Evolutionary conservation across 2,797 vertebrate genomes (phyloP).

Genomic region (Podarcis siculus): DNA sequence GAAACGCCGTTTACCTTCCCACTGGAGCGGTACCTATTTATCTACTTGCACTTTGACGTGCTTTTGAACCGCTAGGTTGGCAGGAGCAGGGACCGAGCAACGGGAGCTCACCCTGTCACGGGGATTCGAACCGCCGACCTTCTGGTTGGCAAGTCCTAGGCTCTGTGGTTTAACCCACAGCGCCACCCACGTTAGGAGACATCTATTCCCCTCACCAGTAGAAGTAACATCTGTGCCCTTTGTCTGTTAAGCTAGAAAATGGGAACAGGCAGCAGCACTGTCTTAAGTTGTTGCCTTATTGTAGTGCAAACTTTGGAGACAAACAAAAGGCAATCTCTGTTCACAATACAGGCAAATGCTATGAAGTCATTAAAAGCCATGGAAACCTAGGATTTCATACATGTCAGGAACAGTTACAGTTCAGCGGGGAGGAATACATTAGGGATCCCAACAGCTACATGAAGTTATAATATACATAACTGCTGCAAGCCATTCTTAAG

Average conservation of each 20-base stretch:
- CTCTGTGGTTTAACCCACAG: no score
- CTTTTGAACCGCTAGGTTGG: no score
- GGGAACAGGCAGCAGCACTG: not conserved
- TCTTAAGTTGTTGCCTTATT: not conserved
- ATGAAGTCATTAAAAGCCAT: slow-evolving; percentile 20
- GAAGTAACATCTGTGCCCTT: not conserved
- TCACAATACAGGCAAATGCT: slow-evolving; percentile 24
- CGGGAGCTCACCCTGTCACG: no score
- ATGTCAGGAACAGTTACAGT: not conserved
- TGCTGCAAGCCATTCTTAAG: not conserved
- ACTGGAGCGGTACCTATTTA: no score
- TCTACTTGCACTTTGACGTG: no score
- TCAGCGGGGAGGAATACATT: slow-evolving; percentile 12
- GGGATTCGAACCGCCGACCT: no score
- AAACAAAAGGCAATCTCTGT: slow-evolving; percentile 25
- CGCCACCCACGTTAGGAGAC: no score
- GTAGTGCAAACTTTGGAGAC: not conserved
- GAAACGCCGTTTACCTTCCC: no score
- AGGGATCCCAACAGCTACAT: not conserved
- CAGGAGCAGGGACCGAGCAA: no score
- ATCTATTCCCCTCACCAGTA: not conserved
- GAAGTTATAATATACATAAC: not conserved
- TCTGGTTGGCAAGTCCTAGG: no score
- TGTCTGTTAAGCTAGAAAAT: not conserved
- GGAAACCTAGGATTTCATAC: not conserved